phyloP scores from a whole-genome alignment of 2,888 invertebrate genomes.

The Mylabris sibirica region DNA sequence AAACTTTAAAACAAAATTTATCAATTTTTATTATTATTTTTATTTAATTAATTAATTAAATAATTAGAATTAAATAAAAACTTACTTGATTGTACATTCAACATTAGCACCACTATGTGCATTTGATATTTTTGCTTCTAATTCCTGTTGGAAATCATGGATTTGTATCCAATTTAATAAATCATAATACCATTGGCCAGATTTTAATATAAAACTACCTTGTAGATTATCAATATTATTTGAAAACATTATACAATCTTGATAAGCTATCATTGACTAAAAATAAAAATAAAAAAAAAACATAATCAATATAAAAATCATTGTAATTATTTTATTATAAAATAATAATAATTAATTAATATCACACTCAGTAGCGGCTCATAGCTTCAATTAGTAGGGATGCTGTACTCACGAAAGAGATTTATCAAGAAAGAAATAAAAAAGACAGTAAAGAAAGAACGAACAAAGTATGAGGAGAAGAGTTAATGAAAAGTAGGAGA shows the following conservation, averaged over 20 bases:
- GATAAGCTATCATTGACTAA: constrained; percentile 39
- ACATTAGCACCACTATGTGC: constrained; percentile 41
- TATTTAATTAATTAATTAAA: not conserved
- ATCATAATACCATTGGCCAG: constrained; percentile 60
- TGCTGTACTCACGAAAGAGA: too few relatives aligned
- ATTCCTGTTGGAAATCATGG: constrained; percentile 48
- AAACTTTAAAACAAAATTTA: constrained; percentile 12
- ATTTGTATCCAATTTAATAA: constrained; percentile 55
- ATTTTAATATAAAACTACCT: constrained; percentile 44
- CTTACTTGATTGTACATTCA: constrained; percentile 40
- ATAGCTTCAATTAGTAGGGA: too few relatives aligned
- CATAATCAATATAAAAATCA: constrained; percentile 26
- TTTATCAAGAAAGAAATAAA: too few relatives aligned
- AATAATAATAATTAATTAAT: too few relatives aligned
- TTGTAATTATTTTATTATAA: too few relatives aligned
- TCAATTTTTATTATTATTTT: not conserved
- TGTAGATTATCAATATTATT: constrained; percentile 37
- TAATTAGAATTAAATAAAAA: not conserved
- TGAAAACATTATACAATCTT: constrained; percentile 31
- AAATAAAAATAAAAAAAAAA: constrained; percentile 24
- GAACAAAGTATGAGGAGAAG: too few relatives aligned
- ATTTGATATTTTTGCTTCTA: constrained; percentile 46
- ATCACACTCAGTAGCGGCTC: too few relatives aligned
- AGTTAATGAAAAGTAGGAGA: too few relatives aligned
- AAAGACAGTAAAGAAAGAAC: too few relatives aligned